Evolutionary conservation across 1,140 invertebrate genomes (phyloP).

Genomic region (Adelges cooleyi): DNA sequence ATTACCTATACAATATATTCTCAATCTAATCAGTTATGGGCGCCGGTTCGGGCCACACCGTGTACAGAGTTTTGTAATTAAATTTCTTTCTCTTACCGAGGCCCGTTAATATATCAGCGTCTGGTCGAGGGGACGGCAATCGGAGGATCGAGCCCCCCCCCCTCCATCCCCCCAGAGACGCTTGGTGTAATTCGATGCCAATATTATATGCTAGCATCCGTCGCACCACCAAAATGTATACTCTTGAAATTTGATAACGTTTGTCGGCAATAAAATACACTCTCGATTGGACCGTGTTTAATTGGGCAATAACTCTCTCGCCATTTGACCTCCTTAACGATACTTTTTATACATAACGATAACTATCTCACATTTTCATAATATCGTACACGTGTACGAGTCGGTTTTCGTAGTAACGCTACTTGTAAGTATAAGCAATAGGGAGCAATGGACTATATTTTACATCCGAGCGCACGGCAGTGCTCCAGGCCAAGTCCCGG

Average conservation of each 20-base stretch:
- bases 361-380: no score
- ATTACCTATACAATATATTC: no score
- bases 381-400: no score
- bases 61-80: conserved; percentile 10
- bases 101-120: conserved; percentile 19
- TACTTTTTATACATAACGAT: no score
- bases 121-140: not conserved
- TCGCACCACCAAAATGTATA: not conserved
- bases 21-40: not conserved
- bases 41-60: not conserved
- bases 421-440: no score
- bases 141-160: not conserved
- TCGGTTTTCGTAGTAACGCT: no score
- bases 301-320: not conserved
- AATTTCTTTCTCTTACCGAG: conserved; percentile 13
- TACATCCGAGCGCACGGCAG: no score
- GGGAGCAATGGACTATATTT: no score
- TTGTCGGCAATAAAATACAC: not conserved
- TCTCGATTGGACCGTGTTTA: not conserved
- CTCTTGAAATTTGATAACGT: conserved; percentile 19
- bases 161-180: not conserved
- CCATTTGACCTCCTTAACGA: not conserved
- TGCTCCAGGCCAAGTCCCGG: no score
- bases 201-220: not conserved
- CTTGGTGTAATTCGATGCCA: conserved; percentile 10